Evolutionary conservation across 2,888 invertebrate genomes (phyloP), one percentile per base, ranked within the genome.

Genomic region (Blastobasis lacticolella): DNA sequence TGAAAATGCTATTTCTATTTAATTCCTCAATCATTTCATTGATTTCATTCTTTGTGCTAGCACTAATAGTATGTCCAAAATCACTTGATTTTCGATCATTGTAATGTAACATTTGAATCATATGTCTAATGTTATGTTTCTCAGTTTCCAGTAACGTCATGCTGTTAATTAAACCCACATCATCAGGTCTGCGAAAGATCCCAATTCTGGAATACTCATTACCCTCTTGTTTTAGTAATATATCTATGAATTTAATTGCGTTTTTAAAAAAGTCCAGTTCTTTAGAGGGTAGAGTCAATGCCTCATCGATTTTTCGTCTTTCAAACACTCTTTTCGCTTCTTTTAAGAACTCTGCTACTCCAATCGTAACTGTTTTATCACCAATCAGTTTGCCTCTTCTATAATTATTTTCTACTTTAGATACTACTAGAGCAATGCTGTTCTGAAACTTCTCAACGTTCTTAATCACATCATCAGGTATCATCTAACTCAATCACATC

Each of bases 351-450:
- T 46, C 10, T 5, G 37, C 46, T 5, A 46, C 10, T n/a, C 38
- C 38, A 6, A 6, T 6, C 5, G 38, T 46, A 9, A 38, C 10
- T 10, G 37, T 46, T 7, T 10, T 5, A 38, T 46, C 46, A 10
- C 10, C 38, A 5, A 46, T 38, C 42, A 42, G 10, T 8, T 42
- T 8, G 42, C 42, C 9, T 42, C 9, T n/a, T 42, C 9, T n/a
- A 9, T 42, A 42, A n/a, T 23, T 48, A 36, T 49, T 49, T 37
- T 44, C 49, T 10, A 49, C 49, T 49, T 49, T 49, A 10, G 49
- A 43, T 4, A 37, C 49, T 1, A 43, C 10, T 7, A 49, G 7
- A 41, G 49, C 49, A n/a, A 49, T 37, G 37, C 49, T 49, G 37
- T 43, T 4, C n/a, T 23, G 4, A 43, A 43, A 43, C 10, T 43